Evolutionary conservation across 2,888 invertebrate species (phyloP), one percentile per base, ranked within the genome.

Genomic region (Hydraecia micacea): DNA sequence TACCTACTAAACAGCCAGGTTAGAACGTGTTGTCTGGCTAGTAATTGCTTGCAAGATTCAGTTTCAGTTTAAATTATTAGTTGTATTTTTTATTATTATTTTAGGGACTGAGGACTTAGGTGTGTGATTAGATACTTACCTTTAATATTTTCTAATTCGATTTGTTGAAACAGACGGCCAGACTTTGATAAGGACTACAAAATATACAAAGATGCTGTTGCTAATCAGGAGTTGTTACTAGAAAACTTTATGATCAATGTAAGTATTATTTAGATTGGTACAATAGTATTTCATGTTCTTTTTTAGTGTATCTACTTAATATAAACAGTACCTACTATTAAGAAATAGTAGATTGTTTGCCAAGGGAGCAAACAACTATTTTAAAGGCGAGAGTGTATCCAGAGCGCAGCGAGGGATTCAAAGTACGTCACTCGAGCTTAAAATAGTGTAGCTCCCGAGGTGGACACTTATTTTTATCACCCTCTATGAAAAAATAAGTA

Each of bases 181-280:
- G 97, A 97, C 90, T 99, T 99, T 91, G 98, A 99, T 89, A 97
- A 96, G 67, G 99, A 99, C 92, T 99, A 98, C 92, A 97, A 97
- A 79, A 97, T 97, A 13, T 99, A 98, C 90, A 97, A 98, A 87
- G 97, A 97, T 85, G 97, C 97, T 76, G 97, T 98, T 1, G 97
- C 97, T 6, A 97, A 97, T 80, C 97, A 98, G 28, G 98, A 99
- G 94, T 95, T 98, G 85, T 97, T 98, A 69, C 94, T 98, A 88
- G 97, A 98, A 91, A 97, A 97, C 88, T 98, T 98, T 92, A 98
- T 98, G 93, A 98, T 98, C 49, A 95, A 91, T 85, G 97, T 95
- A 95, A 96, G 36, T 92, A 80, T 42, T 13, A n/a, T 25, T 52
- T 25, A 39, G 18, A 32, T 42, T 70, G 36, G 18, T 36, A 11